Base-by-base conservation (phyloP, 1,140 invertebrate genomes). In the Diorhabda elongata region DNA sequence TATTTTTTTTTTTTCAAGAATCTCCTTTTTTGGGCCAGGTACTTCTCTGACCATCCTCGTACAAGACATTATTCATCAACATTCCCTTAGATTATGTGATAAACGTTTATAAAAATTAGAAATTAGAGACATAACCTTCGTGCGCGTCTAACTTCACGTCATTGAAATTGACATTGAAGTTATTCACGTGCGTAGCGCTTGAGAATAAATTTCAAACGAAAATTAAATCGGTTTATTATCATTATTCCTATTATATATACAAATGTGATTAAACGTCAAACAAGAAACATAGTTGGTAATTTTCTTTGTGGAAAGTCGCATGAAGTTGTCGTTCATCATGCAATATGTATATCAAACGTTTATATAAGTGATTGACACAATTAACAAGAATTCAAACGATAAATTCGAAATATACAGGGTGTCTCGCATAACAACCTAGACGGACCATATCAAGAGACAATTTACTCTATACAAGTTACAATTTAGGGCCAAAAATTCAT, bases 261-360 rank as follows among this genome's bases (percentile, higher is more conserved):
- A 63, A 6, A 67, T 71, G 47, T 44, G 11, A 68, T 71, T 71
- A 65, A 68, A 71, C 67, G 70, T 71, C 66, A 69, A 69, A 64
- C 58, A 67, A 69, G 64, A 69, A 69, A 66, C 58, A 69, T 66
- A 58, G 64, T 47, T 52, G 65, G 71, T 67, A 72, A 72, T 72
- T 72, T 67, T 64, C 69, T 63, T 64, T 64, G 62, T 65, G 71
- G 67, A 69, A 67, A 64, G 63, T 72, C 62, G 63, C 63, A 69
- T 67, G 70, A 58, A 71, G 66, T 66, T 67, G 73, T 72, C 62
- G 68, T 52, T 58, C 43, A 69, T 70, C 73, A 74, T 72, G 73
- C 73, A 74, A 74, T 74, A 70, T 68, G 68, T 74, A 69, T 74
- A 72, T 74, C 47, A 52, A 52, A 52, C n/a, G 47, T 8, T 52